A percentile compares a stretch with the other conserved stretches of the same genome.
Conservation (phyloP, 2,797 vertebrate species). For the Melanotaenia parkinsoni region DNA sequence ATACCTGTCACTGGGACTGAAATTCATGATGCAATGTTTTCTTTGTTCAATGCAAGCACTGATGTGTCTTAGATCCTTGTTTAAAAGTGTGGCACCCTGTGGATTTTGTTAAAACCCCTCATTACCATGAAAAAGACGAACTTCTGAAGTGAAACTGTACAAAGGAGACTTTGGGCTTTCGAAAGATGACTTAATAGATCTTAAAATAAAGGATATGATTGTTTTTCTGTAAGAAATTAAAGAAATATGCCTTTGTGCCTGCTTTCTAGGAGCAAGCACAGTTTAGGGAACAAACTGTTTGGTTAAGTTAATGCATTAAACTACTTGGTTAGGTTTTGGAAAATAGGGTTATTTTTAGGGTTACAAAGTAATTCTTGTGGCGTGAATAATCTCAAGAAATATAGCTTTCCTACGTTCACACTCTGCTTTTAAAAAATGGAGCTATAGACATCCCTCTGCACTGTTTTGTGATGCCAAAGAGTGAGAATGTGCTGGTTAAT, state of each 20-base stretch:
- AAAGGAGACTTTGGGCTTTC: slow-evolving; percentile 11
- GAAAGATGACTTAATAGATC: background rate
- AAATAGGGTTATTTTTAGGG: background rate
- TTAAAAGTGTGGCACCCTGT: slow-evolving; percentile 11
- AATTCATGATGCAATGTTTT: slow-evolving; percentile 40
- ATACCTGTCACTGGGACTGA: slow-evolving; percentile 28
- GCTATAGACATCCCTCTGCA: background rate
- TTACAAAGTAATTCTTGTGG: background rate
- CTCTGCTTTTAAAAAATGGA: background rate
- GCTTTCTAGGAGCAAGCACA: no score
- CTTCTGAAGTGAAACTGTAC: background rate
- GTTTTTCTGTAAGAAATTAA: no score
- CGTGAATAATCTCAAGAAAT: background rate
- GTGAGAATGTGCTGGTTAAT: background rate
- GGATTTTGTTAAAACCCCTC: slow-evolving; percentile 18
- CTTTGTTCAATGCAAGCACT: slow-evolving; percentile 26
- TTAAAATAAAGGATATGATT: no score
- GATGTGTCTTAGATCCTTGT: slow-evolving; percentile 28
- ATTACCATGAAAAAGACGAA: background rate
- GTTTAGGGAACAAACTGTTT: no score
- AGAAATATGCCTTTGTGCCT: background rate
- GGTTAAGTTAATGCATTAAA: no score
- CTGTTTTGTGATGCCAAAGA: background rate
- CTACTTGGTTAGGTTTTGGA: background rate
- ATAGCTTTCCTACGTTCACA: background rate